phyloP scores from a whole-genome alignment of 92 coral and sea anemone genomes.

The Zoanthus sociatus region DNA sequence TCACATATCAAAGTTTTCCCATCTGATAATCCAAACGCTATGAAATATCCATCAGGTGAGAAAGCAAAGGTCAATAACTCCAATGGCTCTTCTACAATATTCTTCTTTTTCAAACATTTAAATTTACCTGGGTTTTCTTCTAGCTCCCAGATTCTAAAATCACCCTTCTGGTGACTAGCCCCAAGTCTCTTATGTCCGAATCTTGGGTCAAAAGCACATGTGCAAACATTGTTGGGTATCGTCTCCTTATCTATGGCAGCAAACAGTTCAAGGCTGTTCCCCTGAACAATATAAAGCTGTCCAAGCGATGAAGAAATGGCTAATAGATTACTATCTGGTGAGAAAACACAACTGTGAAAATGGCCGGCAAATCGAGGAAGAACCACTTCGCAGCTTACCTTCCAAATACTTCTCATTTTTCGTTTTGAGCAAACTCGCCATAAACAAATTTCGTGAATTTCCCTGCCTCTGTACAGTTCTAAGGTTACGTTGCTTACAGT shows the following conservation, averaged over 20 bases:
- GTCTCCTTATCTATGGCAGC: slow-evolving; percentile 55
- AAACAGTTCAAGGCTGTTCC: slow-evolving; percentile 68
- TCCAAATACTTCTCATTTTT: slow-evolving; percentile 66
- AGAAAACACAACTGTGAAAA: slow-evolving; percentile 74
- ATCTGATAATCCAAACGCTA: slow-evolving; percentile 80
- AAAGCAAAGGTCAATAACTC: slow-evolving; percentile 64
- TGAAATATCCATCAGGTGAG: slow-evolving; percentile 74
- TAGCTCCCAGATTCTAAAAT: slow-evolving; percentile 70
- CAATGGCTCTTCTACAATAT: slow-evolving; percentile 50
- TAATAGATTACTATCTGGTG: slow-evolving; percentile 77
- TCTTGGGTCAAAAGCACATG: slow-evolving; percentile 77
- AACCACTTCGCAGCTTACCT: slow-evolving; percentile 73
- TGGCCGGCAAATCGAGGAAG: slow-evolving; percentile 78
- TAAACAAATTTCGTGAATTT: slow-evolving; percentile 75
- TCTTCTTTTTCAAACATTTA: slow-evolving; percentile 56
- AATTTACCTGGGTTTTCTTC: slow-evolving; percentile 31
- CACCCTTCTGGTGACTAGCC: slow-evolving; percentile 71
- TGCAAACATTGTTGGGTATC: slow-evolving; percentile 52
- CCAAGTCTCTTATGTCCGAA: slow-evolving; percentile 56
- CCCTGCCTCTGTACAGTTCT: slow-evolving; percentile 60
- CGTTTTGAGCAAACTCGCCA: slow-evolving; percentile 74
- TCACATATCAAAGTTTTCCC: slow-evolving; percentile 74
- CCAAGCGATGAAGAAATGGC: slow-evolving; percentile 80
- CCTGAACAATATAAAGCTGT: slow-evolving; percentile 72
- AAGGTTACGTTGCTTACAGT: slow-evolving; percentile 77